phyloP scores from a whole-genome alignment of 92 coral and sea anemone species.

The Zoanthus gigantus region DNA sequence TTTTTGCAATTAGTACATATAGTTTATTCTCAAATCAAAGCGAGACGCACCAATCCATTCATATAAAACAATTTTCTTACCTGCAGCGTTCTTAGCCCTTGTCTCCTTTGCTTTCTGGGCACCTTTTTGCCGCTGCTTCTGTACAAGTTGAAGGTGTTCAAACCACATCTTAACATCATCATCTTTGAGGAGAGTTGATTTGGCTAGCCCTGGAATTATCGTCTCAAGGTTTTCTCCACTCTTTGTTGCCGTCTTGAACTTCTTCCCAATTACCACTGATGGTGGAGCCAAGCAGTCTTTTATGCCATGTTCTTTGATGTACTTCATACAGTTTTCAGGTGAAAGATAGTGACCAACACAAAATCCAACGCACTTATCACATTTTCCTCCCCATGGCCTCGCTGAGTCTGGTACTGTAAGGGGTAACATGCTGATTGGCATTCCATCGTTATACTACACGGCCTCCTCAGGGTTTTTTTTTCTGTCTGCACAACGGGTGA shows the following conservation, averaged over 20 bases:
- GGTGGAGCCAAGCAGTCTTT: background rate
- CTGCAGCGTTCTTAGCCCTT: conserved; percentile 51
- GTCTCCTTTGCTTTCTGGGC: conserved; percentile 67
- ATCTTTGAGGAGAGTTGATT: conserved; percentile 46
- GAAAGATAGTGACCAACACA: conserved; percentile 34
- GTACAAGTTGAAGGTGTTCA: conserved; percentile 50
- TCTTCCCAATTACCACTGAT: background rate
- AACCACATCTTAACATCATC: conserved; percentile 67
- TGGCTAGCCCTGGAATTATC: conserved; percentile 9
- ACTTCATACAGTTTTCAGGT: conserved; percentile 33
- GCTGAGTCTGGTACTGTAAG: conserved; percentile 44
- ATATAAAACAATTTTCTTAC: background rate
- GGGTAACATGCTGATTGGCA: conserved; percentile 20
- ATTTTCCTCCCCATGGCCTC: conserved; percentile 26
- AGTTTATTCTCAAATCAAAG: background rate
- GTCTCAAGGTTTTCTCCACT: background rate
- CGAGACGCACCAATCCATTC: background rate
- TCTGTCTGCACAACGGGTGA: conserved; percentile 35
- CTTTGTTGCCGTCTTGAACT: background rate
- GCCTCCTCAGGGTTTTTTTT: conserved; percentile 10
- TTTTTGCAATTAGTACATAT: background rate
- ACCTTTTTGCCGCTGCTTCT: conserved; percentile 45
- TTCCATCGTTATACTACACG: conserved; percentile 20
- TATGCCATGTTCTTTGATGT: background rate
- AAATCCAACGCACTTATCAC: conserved; percentile 31